These are phyloP conservation scores for Tiaroga cobitis DNA, from an alignment of 2,797 vertebrate species.

Conservation along the genomic window DNA sequence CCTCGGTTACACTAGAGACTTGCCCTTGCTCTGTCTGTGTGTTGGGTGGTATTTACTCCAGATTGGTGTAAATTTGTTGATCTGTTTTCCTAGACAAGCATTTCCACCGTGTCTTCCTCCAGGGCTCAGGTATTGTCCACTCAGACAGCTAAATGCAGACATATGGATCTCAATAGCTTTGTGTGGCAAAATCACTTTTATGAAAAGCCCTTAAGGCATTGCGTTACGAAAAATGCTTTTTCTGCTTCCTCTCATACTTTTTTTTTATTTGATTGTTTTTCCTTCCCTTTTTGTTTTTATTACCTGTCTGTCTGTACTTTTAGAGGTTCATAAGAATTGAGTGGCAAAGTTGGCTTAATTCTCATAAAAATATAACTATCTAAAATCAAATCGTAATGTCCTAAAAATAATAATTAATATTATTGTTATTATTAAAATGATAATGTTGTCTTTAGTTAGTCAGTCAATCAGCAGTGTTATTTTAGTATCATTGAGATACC, in stretches of 20 bases:
- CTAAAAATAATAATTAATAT: background rate
- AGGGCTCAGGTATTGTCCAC: slow-evolving; percentile 23
- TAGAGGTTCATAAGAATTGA: background rate
- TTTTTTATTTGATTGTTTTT: background rate
- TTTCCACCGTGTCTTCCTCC: slow-evolving; percentile 29
- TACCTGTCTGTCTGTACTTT: background rate
- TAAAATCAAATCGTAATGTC: background rate
- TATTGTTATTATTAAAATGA: background rate
- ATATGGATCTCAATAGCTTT: slow-evolving; percentile 44
- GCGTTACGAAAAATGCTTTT: slow-evolving; percentile 9
- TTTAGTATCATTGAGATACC: background rate
- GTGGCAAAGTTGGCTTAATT: background rate
- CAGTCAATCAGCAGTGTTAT: background rate
- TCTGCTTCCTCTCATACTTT: background rate
- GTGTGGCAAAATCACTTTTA: slow-evolving; percentile 22
- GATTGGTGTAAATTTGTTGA: slow-evolving; percentile 43
- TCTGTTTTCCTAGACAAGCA: slow-evolving; percentile 27
- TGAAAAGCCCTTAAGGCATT: slow-evolving; percentile 33
- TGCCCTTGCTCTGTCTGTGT: background rate
- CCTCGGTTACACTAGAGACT: slow-evolving; percentile 24
- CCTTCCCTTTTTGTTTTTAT: background rate
- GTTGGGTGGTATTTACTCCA: background rate
- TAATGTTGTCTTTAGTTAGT: background rate
- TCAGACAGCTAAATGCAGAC: slow-evolving; percentile 47
- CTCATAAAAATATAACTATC: background rate